Evolutionary conservation across 2,113 vertebrate species (phyloP).

Genomic region (Menidia beryllina): DNA sequence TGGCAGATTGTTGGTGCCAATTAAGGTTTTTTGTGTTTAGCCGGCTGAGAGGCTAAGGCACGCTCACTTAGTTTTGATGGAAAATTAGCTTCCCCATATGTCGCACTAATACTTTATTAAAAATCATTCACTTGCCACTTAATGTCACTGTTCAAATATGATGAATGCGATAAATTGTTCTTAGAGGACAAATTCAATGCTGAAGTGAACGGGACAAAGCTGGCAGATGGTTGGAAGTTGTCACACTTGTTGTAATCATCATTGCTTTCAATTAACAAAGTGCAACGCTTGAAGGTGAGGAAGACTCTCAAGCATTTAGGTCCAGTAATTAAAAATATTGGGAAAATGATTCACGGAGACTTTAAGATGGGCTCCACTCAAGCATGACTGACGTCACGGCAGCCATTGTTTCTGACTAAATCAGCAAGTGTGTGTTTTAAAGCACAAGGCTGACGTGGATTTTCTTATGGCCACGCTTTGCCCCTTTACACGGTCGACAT

Average conservation of each 20-base stretch:
- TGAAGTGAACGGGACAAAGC: conserved; percentile 16
- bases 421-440: conserved; percentile 8
- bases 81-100: neutral
- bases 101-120: neutral
- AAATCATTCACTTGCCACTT: conserved; percentile 30
- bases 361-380: neutral
- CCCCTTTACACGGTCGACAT: conserved; percentile 60
- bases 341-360: neutral
- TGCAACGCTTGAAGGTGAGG: neutral
- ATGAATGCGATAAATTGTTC: conserved; percentile 26
- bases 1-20: neutral
- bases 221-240: neutral
- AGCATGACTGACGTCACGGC: conserved; percentile 4
- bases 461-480: conserved; percentile 58
- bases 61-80: neutral
- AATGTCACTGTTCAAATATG: conserved; percentile 13
- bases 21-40: neutral
- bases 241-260: conserved; percentile 26
- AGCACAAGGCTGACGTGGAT: conserved; percentile 48
- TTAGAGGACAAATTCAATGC: too few species aligned
- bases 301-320: neutral
- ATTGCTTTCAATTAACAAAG: conserved; percentile 8
- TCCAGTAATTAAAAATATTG: neutral
- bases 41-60: neutral
- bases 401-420: conserved; percentile 23